Percentiles rank a stretch among this genome's conserved stretches.
These are phyloP conservation scores for Gymnogyps californianus DNA, from an alignment of 2,113 vertebrate species.

Conservation along the genomic window DNA sequence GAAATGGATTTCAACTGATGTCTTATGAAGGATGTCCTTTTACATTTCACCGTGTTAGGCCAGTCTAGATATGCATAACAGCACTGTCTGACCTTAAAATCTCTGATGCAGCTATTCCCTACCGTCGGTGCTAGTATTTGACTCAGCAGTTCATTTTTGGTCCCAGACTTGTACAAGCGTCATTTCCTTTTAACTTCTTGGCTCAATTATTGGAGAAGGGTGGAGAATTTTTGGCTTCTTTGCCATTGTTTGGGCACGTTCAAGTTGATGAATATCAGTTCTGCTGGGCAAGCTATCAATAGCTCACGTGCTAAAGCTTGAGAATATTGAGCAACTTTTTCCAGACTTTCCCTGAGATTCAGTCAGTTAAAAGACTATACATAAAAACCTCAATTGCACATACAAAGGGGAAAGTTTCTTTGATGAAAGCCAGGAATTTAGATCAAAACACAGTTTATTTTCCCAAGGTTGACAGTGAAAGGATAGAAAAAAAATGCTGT, in stretches of 20 bases:
- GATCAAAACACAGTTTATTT: conserved; percentile 49
- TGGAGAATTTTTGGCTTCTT: conserved; percentile 53
- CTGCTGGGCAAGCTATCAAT: conserved; percentile 41
- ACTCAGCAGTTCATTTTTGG: conserved; percentile 18
- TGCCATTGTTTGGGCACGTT: conserved; percentile 18
- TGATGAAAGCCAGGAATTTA: conserved; percentile 49
- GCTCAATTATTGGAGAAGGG: conserved; percentile 12
- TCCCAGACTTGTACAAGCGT: neutral
- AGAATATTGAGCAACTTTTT: conserved; percentile 42
- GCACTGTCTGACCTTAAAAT: neutral
- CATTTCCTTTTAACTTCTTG: conserved; percentile 32
- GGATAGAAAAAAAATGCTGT: neutral
- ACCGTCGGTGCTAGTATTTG: neutral
- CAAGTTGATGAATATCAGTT: conserved; percentile 22
- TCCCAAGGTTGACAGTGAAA: conserved; percentile 21
- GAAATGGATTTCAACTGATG: neutral
- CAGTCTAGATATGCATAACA: neutral
- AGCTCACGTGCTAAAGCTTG: conserved; percentile 1
- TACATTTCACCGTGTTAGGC: neutral
- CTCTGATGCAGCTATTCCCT: neutral
- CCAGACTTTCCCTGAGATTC: neutral
- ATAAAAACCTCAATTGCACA: neutral
- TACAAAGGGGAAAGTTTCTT: conserved; percentile 26
- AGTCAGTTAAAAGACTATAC: conserved; percentile 5
- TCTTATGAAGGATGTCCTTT: neutral